Percentiles rank a stretch among this genome's conserved stretches.
Evolutionary conservation across 2,113 vertebrate genomes (phyloP).

Genomic region (Notechis scutatus): DNA sequence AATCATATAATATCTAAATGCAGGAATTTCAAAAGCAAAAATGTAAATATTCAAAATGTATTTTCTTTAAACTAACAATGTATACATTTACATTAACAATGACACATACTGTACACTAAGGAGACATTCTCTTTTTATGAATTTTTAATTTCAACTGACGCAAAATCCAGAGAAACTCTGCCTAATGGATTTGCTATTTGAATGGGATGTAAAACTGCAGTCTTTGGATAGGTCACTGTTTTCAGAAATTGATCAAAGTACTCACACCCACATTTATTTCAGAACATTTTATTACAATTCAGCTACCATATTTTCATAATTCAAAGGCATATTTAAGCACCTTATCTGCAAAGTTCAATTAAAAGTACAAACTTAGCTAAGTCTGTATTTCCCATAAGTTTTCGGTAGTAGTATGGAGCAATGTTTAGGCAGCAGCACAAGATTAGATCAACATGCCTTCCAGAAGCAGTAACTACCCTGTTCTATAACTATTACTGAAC

Average conservation of each 20-base stretch:
- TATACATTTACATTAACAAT: not conserved
- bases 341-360: not conserved
- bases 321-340: not conserved
- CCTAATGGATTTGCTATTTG: not conserved
- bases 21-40: not conserved
- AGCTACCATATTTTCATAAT: not conserved
- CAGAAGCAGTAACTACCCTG: not conserved
- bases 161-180: not conserved
- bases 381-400: not conserved
- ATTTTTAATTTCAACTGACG: not conserved
- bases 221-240: not conserved
- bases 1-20: not conserved
- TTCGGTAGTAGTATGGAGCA: not conserved
- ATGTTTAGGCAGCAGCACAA: not conserved
- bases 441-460: not conserved
- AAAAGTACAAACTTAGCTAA: not conserved
- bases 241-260: not conserved
- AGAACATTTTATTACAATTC: not conserved
- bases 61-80: not conserved
- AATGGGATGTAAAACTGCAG: not conserved
- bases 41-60: not conserved
- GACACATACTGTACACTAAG: not conserved
- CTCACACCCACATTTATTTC: not conserved
- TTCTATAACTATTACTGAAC: not conserved
- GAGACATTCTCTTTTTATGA: not conserved